A percentile compares a stretch with the other conserved stretches of the same genome.
These are phyloP conservation scores for Drosophila neonasuta DNA, from an alignment of 2,888 invertebrate genomes.

Conservation along the genomic window DNA sequence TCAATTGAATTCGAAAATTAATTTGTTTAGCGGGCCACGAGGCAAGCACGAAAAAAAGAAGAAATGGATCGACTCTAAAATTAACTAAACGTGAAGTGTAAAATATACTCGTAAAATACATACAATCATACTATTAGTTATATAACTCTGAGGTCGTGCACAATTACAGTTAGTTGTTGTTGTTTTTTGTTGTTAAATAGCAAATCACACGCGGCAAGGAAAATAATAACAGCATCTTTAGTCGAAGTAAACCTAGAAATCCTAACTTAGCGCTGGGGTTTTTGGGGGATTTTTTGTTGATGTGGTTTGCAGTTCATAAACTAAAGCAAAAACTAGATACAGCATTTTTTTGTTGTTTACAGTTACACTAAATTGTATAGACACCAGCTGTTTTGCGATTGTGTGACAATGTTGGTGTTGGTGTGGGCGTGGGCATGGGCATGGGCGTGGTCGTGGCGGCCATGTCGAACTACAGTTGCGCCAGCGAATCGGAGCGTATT, in stretches of 20 bases:
- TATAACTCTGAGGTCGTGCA: conserved; percentile 31
- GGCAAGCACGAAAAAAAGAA: conserved; percentile 27
- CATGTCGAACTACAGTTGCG: conserved; percentile 85
- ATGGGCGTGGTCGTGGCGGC: conserved; percentile 5
- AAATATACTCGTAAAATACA: conserved; percentile 14
- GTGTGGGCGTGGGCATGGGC: conserved; percentile 23
- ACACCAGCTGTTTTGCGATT: conserved; percentile 47
- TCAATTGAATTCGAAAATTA: conserved; percentile 20
- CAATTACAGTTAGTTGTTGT: conserved; percentile 21
- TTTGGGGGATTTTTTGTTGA: conserved; percentile 17
- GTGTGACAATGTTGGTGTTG: conserved; percentile 30
- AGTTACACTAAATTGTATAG: conserved; percentile 59
- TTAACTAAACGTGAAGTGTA: conserved; percentile 20
- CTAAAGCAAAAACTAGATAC: conserved; percentile 73
- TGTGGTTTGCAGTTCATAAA: conserved; percentile 31
- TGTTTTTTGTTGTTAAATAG: conserved; percentile 20
- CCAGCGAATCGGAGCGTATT: conserved; percentile 89
- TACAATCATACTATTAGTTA: conserved; percentile 1
- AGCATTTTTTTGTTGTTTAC: conserved; percentile 56
- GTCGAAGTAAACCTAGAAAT: conserved; percentile 14
- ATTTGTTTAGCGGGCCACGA: conserved; percentile 1
- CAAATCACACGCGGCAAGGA: conserved; percentile 49
- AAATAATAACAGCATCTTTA: conserved; percentile 34
- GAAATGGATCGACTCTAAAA: conserved; percentile 23
- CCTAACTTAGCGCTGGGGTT: conserved; percentile 40